Evolutionary conservation across 2,113 vertebrate species (phyloP).

Genomic region (Ornithorhynchus anatinus): DNA sequence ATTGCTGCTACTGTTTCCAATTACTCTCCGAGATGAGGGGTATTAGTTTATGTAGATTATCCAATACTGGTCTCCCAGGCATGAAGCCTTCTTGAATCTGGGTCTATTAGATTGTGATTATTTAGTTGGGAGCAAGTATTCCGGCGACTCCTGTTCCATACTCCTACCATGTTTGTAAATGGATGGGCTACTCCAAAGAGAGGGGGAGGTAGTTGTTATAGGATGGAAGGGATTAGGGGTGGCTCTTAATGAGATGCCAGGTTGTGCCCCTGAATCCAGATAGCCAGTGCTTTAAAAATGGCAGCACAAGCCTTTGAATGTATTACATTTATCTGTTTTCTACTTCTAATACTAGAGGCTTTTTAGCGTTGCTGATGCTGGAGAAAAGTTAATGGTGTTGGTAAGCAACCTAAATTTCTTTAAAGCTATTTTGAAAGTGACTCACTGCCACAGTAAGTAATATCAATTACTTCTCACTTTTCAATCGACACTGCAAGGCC

Average conservation of each 20-base stretch:
- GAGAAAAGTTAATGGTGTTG: conserved; percentile 4
- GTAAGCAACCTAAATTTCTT: conserved; percentile 32
- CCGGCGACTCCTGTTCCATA: conserved; percentile 13
- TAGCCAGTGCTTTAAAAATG: conserved; percentile 23
- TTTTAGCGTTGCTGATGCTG: background rate
- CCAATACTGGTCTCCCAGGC: background rate
- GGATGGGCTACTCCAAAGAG: background rate
- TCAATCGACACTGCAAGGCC: background rate
- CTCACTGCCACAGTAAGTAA: background rate
- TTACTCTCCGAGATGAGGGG: conserved; percentile 4
- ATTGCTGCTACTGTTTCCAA: conserved; percentile 4
- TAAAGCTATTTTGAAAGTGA: conserved; percentile 33
- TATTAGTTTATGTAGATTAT: conserved; percentile 23
- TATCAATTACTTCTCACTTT: conserved; percentile 29
- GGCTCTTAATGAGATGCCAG: background rate
- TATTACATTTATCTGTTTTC: conserved; percentile 20
- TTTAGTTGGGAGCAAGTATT: conserved; percentile 9
- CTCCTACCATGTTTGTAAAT: background rate
- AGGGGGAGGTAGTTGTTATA: background rate
- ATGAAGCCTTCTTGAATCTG: conserved; percentile 9
- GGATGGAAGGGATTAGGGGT: background rate
- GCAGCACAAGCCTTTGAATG: conserved; percentile 29
- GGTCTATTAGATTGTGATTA: conserved; percentile 22
- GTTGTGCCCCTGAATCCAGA: conserved; percentile 2
- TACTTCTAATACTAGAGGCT: conserved; percentile 15